phyloP scores from a whole-genome alignment of 30 jellyfish, hydroid and myxozoan species.

The Catostylus mosaicus region DNA sequence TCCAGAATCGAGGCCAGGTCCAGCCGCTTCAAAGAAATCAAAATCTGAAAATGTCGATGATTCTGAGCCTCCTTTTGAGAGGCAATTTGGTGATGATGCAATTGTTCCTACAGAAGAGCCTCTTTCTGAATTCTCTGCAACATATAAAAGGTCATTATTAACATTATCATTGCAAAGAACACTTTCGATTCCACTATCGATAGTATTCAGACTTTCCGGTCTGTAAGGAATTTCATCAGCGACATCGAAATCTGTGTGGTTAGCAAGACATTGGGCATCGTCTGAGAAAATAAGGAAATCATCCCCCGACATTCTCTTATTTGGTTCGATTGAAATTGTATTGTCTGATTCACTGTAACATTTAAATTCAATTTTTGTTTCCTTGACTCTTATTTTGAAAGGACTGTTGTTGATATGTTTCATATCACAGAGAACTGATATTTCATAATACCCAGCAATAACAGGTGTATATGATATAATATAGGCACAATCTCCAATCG shows the following conservation, averaged over 20 bases:
- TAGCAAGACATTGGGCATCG: conserved; percentile 3
- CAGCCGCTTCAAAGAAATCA: conserved; percentile 55
- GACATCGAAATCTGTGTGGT: background rate
- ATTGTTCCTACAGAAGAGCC: conserved; percentile 6
- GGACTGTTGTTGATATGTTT: conserved; percentile 89
- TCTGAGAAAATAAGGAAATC: conserved; percentile 31
- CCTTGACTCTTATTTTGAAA: conserved; percentile 65
- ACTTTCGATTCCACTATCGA: conserved; percentile 54
- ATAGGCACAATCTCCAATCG: conserved; percentile 80
- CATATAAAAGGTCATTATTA: background rate
- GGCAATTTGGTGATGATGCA: conserved; percentile 8
- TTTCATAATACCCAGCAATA: conserved; percentile 78
- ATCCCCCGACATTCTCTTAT: conserved; percentile 13
- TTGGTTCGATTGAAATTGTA: conserved; percentile 54
- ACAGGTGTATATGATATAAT: conserved; percentile 90
- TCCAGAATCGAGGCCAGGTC: conserved; percentile 83
- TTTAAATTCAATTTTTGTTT: conserved; percentile 42
- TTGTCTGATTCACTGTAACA: conserved; percentile 31
- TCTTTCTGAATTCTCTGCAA: conserved; percentile 30
- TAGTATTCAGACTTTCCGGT: conserved; percentile 42
- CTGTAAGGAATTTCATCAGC: background rate
- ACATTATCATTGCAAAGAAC: conserved; percentile 5
- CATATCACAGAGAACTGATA: conserved; percentile 74
- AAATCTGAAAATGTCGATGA: conserved; percentile 39
- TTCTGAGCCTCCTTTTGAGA: conserved; percentile 50